Conservation (phyloP, 2,888 invertebrate species). For the Periphyllus acericola region DNA sequence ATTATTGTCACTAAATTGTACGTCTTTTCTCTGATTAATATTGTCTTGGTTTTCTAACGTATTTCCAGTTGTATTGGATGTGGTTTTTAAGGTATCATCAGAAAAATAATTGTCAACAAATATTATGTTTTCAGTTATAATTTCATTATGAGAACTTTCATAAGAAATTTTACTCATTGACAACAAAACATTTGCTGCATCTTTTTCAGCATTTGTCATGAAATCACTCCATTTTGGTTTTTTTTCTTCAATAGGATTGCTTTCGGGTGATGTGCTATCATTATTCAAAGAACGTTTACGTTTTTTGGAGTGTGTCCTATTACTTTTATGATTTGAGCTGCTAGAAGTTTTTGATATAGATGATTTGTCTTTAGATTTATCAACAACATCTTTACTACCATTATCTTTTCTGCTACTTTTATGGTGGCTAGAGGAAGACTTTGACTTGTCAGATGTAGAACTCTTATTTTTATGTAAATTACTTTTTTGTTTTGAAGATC, state of each 20-base stretch:
- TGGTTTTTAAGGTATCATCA: background rate
- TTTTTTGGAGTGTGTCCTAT: conserved; percentile 1
- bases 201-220: conserved; percentile 40
- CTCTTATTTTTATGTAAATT: conserved; percentile 50
- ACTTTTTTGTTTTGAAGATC: conserved; percentile 43
- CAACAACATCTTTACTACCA: conserved; percentile 50
- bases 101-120: background rate
- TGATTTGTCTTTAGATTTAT: conserved; percentile 39
- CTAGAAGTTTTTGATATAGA: conserved; percentile 15
- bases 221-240: conserved; percentile 22
- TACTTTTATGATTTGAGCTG: conserved; percentile 15
- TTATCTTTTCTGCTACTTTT: conserved; percentile 55
- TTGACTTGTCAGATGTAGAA: conserved; percentile 51
- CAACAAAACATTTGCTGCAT: conserved; percentile 47
- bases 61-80: conserved; percentile 12
- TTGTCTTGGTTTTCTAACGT: background rate
- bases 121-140: conserved; percentile 19
- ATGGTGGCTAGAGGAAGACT: conserved; percentile 45
- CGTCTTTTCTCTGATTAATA: background rate
- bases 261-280: background rate
- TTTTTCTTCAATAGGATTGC: background rate
- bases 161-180: conserved; percentile 28
- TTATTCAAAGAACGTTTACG: background rate
- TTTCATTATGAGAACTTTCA: conserved; percentile 7
- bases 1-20: background rate